Evolutionary conservation across 2,888 invertebrate genomes (phyloP).

Genomic region (Drosophila pullipes): DNA sequence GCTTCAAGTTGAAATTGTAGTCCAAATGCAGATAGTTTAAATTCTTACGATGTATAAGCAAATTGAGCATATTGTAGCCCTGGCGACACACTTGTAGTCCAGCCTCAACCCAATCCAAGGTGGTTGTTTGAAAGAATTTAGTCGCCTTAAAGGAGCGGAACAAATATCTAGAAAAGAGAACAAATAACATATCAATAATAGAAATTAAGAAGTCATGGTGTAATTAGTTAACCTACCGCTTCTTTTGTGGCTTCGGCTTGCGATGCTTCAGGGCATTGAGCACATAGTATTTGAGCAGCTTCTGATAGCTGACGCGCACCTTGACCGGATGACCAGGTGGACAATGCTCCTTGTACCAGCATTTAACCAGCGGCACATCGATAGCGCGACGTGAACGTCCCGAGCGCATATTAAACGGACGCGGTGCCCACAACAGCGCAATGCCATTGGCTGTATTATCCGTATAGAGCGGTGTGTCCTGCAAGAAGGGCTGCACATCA

Average conservation of each 20-base stretch:
- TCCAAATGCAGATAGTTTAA: slow-evolving; percentile 99
- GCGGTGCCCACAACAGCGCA: slow-evolving; percentile 97
- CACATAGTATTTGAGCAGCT: slow-evolving; percentile 98
- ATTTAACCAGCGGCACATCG: slow-evolving; percentile 98
- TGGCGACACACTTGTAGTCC: slow-evolving; percentile 99
- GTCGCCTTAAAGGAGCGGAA: slow-evolving; percentile 99
- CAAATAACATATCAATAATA: not conserved
- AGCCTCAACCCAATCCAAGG: slow-evolving; percentile 99
- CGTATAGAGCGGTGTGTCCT: slow-evolving; percentile 97
- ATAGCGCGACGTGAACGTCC: slow-evolving; percentile 97
- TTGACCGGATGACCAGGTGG: slow-evolving; percentile 99
- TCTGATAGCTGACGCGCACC: slow-evolving; percentile 99
- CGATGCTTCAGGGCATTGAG: slow-evolving; percentile 98
- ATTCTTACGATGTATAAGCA: slow-evolving; percentile 99
- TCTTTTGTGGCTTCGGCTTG: slow-evolving; percentile 99
- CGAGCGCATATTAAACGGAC: slow-evolving; percentile 98
- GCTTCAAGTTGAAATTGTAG: slow-evolving; percentile 99
- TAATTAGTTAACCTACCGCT: slow-evolving; percentile 88
- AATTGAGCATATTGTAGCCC: slow-evolving; percentile 99
- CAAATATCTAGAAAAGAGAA: slow-evolving; percentile 88
- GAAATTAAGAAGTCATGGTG: not conserved
- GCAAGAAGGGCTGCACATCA: slow-evolving; percentile 95
- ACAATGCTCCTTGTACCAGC: slow-evolving; percentile 98
- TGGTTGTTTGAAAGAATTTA: slow-evolving; percentile 99
- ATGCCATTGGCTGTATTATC: slow-evolving; percentile 99